Percentiles rank a stretch among this genome's conserved stretches.
phyloP scores from a whole-genome alignment of 1,140 invertebrate species.

The Drosophila ohnishii region DNA sequence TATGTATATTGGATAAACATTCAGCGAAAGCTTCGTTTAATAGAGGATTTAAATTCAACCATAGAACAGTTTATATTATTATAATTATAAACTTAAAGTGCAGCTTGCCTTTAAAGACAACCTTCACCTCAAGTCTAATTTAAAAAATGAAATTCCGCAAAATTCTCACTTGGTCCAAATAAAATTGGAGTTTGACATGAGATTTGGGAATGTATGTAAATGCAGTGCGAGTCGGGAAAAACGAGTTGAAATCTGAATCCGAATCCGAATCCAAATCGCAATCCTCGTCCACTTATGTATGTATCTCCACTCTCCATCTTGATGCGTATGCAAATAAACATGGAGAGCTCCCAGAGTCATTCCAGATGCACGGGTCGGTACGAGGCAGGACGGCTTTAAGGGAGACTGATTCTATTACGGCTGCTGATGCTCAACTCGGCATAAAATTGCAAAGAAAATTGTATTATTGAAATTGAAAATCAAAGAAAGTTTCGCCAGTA shows the following conservation, averaged over 20 bases:
- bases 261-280: constrained; percentile 19
- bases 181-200: constrained; percentile 51
- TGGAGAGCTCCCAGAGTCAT: constrained; percentile 37
- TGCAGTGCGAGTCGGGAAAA: constrained; percentile 25
- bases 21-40: not conserved
- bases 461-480: constrained; percentile 80
- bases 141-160: constrained; percentile 37
- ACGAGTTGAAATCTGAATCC: constrained; percentile 28
- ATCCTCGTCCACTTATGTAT: constrained; percentile 41
- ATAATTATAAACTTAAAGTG: no score
- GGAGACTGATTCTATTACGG: constrained; percentile 38
- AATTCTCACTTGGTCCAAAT: constrained; percentile 42
- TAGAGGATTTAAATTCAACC: not conserved
- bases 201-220: constrained; percentile 54
- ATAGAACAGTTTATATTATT: no score
- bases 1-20: not conserved
- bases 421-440: constrained; percentile 61
- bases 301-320: constrained; percentile 37
- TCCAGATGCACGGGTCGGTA: constrained; percentile 24
- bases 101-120: constrained; percentile 1
- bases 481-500: constrained; percentile 46
- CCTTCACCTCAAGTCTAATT: constrained; percentile 4
- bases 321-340: constrained; percentile 63
- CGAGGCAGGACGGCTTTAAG: not conserved
- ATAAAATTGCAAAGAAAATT: constrained; percentile 78